Evolutionary conservation across 2,797 vertebrate species (phyloP), one percentile per base, ranked within the genome.

Genomic region (Mus spretus): DNA sequence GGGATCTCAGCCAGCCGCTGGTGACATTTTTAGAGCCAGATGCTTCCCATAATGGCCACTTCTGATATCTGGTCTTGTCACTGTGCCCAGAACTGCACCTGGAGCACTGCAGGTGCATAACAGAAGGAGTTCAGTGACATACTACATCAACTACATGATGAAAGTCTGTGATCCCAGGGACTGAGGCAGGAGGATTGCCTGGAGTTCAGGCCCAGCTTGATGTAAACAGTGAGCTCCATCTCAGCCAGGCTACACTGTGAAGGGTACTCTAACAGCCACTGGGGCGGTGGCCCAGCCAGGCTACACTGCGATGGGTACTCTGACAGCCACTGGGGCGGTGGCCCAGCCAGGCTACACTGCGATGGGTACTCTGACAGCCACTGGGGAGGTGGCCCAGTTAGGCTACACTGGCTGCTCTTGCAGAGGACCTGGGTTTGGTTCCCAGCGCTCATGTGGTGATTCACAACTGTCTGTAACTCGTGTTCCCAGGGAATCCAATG

Each of bases 11-110:
- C 19, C 37, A 65, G 28, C 80, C 77, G 2, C 0, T 0, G 28
- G 81, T 61, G 34, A 86, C 22, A 12, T 15, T 65, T 40, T 78
- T 97, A 97, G 59, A 97, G 37, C 83, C 83, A 47, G 50, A 94
- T 97, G 78, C 83, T 97, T 65, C 94, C 63, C 15, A n/a, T 55
- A 7, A 83, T 1, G 75, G 77, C 13, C 8, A 3, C 77, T 50
- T 91, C 0, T 0, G 15, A 2, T 14, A 40, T 7, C 0, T 5
- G 6, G 70, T 26, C 53, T 77, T 50, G 22, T 24, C 26, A 26
- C 2, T 4, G 12, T 31, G 37, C 31, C 6, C 4, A n/a, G 37
- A 61, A 75, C 44, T 20, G 53, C 0, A 24, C 81, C 89, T 9
- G 34, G 19, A 70, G 44, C 57, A 28, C 0, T 57, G 47, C 2